Conservation (phyloP, 2,797 vertebrate genomes). For the Potorous gilbertii region DNA sequence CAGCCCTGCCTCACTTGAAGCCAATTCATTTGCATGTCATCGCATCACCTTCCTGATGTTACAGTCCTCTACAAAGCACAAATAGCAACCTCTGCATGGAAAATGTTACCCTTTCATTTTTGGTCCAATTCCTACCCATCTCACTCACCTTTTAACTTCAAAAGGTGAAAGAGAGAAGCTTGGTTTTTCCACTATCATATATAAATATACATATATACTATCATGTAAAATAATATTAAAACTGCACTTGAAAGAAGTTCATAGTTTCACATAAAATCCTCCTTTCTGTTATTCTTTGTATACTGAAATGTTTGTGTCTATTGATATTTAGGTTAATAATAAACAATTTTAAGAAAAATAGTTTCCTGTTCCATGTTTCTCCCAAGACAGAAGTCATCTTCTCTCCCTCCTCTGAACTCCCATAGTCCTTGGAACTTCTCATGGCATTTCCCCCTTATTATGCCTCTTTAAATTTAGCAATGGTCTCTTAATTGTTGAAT, state of each 20-base stretch:
- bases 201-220: not conserved
- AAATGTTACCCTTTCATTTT: no score
- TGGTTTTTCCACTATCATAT: not conserved
- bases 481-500: not conserved
- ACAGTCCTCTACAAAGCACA: no score
- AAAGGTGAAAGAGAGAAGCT: not conserved
- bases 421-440: not conserved
- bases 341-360: not conserved
- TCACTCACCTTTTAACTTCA: not conserved
- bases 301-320: not conserved
- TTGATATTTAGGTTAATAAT: no score
- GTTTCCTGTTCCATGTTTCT: not conserved
- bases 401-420: no score
- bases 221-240: not conserved
- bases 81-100: no score
- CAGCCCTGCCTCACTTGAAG: no score
- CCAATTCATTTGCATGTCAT: no score
- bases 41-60: no score
- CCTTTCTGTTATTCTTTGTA: not conserved
- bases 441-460: not conserved
- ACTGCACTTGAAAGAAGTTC: not conserved
- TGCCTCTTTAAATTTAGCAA: not conserved
- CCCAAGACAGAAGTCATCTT: not conserved
- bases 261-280: not conserved
- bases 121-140: not conserved